A percentile compares a stretch with the other conserved stretches of the same genome.
Conservation (phyloP, 1,140 invertebrate species). For the Limonius californicus region DNA sequence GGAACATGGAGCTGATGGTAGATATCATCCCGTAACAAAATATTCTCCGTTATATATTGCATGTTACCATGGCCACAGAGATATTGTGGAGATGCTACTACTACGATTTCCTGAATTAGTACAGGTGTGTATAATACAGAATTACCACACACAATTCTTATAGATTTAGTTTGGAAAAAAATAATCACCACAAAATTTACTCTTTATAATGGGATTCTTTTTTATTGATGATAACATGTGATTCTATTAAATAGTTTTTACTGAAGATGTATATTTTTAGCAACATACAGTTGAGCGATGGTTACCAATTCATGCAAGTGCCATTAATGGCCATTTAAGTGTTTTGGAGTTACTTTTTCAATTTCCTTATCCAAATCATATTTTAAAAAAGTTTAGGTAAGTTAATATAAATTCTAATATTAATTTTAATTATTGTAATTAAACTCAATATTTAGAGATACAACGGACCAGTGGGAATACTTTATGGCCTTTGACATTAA, state of each 20-base stretch:
- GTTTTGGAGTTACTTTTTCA: conserved; percentile 76
- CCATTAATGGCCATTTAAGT: conserved; percentile 77
- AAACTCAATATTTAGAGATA: conserved; percentile 53
- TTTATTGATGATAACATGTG: not conserved
- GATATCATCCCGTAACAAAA: conserved; percentile 82
- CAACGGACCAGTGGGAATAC: conserved; percentile 74
- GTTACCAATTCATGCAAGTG: conserved; percentile 89
- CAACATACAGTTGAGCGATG: conserved; percentile 86
- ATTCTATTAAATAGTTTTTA: too few relatives aligned
- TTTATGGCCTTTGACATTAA: conserved; percentile 87
- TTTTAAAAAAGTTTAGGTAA: conserved; percentile 64
- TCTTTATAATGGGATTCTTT: not conserved
- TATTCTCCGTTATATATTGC: conserved; percentile 92
- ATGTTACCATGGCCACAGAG: conserved; percentile 77
- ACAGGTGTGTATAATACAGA: conserved; percentile 57
- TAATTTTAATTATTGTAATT: too few relatives aligned
- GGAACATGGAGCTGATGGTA: conserved; percentile 79
- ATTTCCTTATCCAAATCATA: conserved; percentile 73
- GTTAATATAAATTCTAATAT: conserved; percentile 24
- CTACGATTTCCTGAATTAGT: conserved; percentile 64
- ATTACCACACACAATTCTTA: too few relatives aligned
- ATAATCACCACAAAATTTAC: too few relatives aligned
- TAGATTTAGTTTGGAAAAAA: too few relatives aligned
- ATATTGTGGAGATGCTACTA: conserved; percentile 77
- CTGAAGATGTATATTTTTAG: conserved; percentile 46